Evolutionary conservation across 2,888 invertebrate genomes (phyloP).

Genomic region (Erebia ligea): DNA sequence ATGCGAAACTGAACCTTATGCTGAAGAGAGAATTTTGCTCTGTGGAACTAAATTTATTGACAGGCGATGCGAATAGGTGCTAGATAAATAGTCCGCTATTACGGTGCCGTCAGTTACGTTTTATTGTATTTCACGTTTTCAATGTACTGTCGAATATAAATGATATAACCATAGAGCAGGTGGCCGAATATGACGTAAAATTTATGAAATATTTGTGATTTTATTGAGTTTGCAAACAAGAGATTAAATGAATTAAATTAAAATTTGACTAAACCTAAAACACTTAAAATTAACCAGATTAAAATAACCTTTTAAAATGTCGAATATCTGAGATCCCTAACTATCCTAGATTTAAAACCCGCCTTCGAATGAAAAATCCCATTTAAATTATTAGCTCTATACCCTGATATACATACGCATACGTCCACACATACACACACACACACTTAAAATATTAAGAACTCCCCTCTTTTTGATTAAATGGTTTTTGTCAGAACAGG

Average conservation of each 20-base stretch:
- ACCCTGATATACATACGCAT: no score
- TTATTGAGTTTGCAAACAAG: not conserved
- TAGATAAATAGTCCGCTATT: slow-evolving; percentile 16
- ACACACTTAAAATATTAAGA: no score
- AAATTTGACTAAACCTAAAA: no score
- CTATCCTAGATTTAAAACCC: no score
- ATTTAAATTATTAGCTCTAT: no score
- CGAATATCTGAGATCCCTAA: no score
- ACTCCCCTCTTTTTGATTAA: no score
- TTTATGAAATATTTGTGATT: not conserved
- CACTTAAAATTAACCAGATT: no score
- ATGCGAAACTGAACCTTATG: not conserved
- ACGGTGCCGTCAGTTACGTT: slow-evolving; percentile 11
- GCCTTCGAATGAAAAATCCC: no score
- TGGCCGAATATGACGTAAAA: not conserved
- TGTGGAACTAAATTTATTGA: slow-evolving; percentile 13
- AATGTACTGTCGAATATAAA: slow-evolving; percentile 10
- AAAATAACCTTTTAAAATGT: no score
- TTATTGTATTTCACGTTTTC: slow-evolving; percentile 16
- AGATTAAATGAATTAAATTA: not conserved
- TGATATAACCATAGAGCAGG: not conserved
- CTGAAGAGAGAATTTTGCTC: not conserved
- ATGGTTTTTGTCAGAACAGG: no score
- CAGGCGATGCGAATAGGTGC: slow-evolving; percentile 17
- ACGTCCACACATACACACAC: no score